phyloP scores from a whole-genome alignment of 2,888 invertebrate species.

The Hipparchia sbordonii region DNA sequence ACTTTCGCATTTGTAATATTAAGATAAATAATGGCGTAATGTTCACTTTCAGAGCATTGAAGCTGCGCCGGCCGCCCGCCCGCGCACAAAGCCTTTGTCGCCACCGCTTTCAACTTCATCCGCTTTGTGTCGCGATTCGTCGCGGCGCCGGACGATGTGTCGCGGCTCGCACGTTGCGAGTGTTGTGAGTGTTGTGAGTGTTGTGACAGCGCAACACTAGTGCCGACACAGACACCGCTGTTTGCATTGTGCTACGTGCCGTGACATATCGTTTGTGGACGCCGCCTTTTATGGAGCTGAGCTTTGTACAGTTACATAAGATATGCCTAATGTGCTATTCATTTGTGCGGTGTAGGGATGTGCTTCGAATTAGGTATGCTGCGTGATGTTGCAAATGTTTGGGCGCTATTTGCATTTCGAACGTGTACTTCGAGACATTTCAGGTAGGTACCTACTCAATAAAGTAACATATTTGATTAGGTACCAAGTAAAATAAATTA shows the following conservation, averaged over 20 bases:
- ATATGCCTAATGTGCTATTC: conserved; percentile 31
- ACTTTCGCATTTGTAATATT: background rate
- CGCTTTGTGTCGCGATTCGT: conserved; percentile 72
- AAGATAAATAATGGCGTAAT: background rate
- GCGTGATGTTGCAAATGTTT: conserved; percentile 55
- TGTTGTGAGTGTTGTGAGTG: conserved; percentile 59
- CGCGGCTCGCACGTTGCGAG: conserved; percentile 25
- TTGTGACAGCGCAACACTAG: conserved; percentile 63
- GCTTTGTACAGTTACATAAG: conserved; percentile 38
- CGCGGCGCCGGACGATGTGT: conserved; percentile 62
- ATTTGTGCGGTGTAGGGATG: conserved; percentile 30
- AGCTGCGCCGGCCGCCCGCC: conserved; percentile 53
- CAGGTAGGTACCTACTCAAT: background rate
- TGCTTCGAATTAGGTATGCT: conserved; percentile 35
- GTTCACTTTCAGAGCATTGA: conserved; percentile 25
- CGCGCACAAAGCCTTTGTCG: conserved; percentile 68
- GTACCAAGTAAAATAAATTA: too few species aligned
- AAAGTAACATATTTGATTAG: too few species aligned
- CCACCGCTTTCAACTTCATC: conserved; percentile 58
- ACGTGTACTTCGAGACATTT: background rate
- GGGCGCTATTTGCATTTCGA: conserved; percentile 23
- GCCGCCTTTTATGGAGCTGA: conserved; percentile 63
- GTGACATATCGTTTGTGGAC: conserved; percentile 76
- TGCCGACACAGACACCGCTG: conserved; percentile 77
- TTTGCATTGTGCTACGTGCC: conserved; percentile 80